Evolutionary conservation across 23 tunicate species (phyloP).

Genomic region (Botrylloides violaceus): DNA sequence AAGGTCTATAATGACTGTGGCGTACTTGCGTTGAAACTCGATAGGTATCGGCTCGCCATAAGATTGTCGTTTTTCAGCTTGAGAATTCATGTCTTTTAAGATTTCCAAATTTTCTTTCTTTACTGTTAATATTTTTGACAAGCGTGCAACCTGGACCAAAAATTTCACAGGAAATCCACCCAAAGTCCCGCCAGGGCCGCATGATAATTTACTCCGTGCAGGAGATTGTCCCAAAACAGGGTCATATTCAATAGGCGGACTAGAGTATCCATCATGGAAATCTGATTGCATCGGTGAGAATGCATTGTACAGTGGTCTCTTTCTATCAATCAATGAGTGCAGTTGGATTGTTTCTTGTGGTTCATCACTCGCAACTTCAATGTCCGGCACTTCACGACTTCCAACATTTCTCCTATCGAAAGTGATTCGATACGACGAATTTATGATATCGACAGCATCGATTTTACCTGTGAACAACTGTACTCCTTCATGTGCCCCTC

Average conservation of each 20-base stretch:
- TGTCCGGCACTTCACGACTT: constrained; percentile 52
- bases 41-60: constrained; percentile 57
- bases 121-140: constrained; percentile 55
- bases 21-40: constrained; percentile 87
- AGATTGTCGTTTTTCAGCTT: constrained; percentile 83
- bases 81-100: constrained; percentile 74
- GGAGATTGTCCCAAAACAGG: constrained; percentile 87
- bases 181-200: constrained; percentile 59
- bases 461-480: constrained; percentile 81
- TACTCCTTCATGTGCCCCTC: constrained; percentile 74
- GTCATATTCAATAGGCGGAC: constrained; percentile 69
- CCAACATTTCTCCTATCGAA: constrained; percentile 71
- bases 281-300: constrained; percentile 31
- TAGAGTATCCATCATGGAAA: constrained; percentile 44
- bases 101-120: constrained; percentile 69
- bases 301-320: constrained; percentile 25
- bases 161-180: constrained; percentile 90
- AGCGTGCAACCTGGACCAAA: constrained; percentile 42
- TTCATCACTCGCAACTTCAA: constrained; percentile 84
- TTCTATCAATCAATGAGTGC: constrained; percentile 54
- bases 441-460: constrained; percentile 72
- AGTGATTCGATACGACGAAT: constrained; percentile 72
- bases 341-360: constrained; percentile 90
- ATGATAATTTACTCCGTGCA: constrained; percentile 52
- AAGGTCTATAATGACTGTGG: constrained; percentile 67